Percentiles rank a stretch among this genome's conserved stretches.
phyloP scores from a whole-genome alignment of 2,888 invertebrate species.

The Cephus pulcher region DNA sequence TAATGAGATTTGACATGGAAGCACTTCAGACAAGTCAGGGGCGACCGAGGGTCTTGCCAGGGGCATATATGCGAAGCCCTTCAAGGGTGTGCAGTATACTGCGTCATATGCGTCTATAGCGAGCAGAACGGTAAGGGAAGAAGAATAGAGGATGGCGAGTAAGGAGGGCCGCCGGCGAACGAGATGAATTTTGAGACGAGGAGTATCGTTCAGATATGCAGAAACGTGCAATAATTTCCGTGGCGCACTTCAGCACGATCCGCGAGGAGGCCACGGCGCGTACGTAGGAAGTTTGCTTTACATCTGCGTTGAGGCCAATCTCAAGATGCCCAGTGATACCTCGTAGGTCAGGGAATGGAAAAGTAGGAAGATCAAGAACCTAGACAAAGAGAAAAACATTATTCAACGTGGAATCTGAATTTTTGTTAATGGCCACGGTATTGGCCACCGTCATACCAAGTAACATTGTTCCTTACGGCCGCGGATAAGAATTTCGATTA shows the following conservation, averaged over 20 bases:
- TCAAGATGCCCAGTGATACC: too few relatives aligned
- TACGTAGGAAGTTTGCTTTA: background rate
- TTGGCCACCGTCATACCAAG: too few relatives aligned
- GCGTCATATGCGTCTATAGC: conserved; percentile 23
- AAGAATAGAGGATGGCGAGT: conserved; percentile 16
- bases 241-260: conserved; percentile 50
- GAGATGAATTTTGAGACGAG: background rate
- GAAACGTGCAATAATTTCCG: conserved; percentile 54
- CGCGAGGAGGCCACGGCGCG: conserved; percentile 12
- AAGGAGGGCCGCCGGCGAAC: background rate
- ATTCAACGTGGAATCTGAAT: too few relatives aligned
- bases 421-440: too few relatives aligned
- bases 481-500: too few relatives aligned
- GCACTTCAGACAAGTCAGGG: conserved; percentile 40
- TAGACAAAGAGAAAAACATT: too few relatives aligned
- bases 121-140: conserved; percentile 21
- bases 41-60: background rate
- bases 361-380: too few relatives aligned
- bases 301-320: too few relatives aligned
- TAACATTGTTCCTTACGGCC: too few relatives aligned
- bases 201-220: conserved; percentile 49
- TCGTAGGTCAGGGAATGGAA: too few relatives aligned
- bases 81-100: too few relatives aligned
- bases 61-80: conserved; percentile 10
- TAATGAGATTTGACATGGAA: conserved; percentile 60